Percentiles rank a stretch among this genome's conserved stretches.
phyloP scores from a whole-genome alignment of 2,113 vertebrate species.

The Nymphicus hollandicus region DNA sequence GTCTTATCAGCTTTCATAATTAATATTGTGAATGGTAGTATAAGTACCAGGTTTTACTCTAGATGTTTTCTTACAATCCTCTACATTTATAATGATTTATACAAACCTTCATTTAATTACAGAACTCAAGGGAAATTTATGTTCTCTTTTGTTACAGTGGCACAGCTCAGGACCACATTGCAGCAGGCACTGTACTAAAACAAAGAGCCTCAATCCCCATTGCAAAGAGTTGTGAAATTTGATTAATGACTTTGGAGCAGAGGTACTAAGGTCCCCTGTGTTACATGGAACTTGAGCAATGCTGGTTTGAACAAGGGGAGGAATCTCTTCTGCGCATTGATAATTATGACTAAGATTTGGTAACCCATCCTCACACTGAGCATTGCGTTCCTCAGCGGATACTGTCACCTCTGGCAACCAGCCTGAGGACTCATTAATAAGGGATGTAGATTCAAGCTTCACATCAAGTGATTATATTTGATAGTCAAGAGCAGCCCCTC shows the following conservation, averaged over 20 bases:
- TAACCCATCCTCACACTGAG: not conserved
- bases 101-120: conserved; percentile 48
- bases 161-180: not conserved
- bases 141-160: not conserved
- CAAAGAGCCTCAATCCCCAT: not conserved
- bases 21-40: not conserved
- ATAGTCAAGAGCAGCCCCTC: not conserved
- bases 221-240: not conserved
- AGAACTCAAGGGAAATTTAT: conserved; percentile 25
- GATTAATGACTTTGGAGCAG: not conserved
- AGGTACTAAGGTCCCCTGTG: not conserved
- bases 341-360: accelerated
- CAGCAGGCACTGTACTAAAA: not conserved
- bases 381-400: not conserved
- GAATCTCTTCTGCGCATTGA: not conserved
- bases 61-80: not conserved
- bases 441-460: not conserved
- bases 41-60: not conserved
- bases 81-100: not conserved
- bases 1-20: not conserved
- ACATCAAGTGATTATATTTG: not conserved
- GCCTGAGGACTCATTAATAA: not conserved
- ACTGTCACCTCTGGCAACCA: not conserved
- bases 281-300: not conserved
- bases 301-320: not conserved